Percentiles rank a stretch among this genome's conserved stretches.
Evolutionary conservation across 2,888 invertebrate species (phyloP).

Genomic region (Tiliacea citrago): DNA sequence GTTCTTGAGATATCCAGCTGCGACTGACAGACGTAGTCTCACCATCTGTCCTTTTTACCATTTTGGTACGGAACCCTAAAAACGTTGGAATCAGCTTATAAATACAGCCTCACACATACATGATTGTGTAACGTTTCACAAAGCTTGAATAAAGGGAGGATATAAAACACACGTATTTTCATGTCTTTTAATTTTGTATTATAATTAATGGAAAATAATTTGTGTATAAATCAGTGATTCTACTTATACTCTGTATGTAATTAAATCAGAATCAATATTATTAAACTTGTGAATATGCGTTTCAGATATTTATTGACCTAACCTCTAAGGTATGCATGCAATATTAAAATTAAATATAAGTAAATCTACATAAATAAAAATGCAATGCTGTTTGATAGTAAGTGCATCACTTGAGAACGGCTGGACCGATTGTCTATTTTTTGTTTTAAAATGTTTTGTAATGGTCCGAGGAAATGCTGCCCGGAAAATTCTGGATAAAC

Average conservation of each 20-base stretch:
- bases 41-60: too few relatives aligned
- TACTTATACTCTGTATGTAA: neutral
- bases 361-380: neutral
- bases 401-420: too few relatives aligned
- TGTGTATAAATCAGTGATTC: constrained; percentile 1
- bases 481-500: too few relatives aligned
- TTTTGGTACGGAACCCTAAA: too few relatives aligned
- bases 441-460: neutral
- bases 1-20: too few relatives aligned
- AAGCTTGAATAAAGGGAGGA: constrained; percentile 14
- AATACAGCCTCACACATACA: constrained; percentile 36
- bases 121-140: constrained; percentile 16
- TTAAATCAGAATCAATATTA: constrained; percentile 29
- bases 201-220: constrained; percentile 21
- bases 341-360: neutral
- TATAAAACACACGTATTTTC: constrained; percentile 18
- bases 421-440: neutral
- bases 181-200: constrained; percentile 4
- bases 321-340: neutral
- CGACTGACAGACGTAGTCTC: too few relatives aligned
- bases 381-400: neutral
- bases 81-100: constrained; percentile 31
- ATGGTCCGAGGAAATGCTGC: neutral
- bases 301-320: neutral
- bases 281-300: neutral